These are phyloP conservation scores for Brachyalestes nurse DNA, from an alignment of 2,797 vertebrate genomes.

Conservation along the genomic window DNA sequence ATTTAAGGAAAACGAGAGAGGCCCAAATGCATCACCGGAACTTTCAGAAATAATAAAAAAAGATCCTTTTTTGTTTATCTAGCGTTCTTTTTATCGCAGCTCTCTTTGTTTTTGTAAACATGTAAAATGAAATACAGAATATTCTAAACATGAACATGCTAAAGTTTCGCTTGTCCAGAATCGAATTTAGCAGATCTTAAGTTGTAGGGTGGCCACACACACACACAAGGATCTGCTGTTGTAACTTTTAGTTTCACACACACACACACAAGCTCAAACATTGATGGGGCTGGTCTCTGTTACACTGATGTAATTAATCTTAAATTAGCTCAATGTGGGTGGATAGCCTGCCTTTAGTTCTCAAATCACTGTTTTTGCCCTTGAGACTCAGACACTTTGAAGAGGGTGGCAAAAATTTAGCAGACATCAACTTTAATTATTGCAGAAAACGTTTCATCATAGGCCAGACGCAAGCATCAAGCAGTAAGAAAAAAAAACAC, in stretches of 20 bases:
- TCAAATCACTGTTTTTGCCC: constrained; percentile 65
- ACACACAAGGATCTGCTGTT: background rate
- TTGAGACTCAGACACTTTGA: constrained; percentile 60
- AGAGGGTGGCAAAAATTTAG: constrained; percentile 57
- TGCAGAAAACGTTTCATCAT: constrained; percentile 51
- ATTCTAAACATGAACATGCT: background rate
- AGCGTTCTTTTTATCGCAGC: constrained; percentile 13
- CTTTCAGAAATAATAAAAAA: background rate
- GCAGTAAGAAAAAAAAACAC: background rate
- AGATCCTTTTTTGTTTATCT: constrained; percentile 2
- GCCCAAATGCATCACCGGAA: constrained; percentile 34
- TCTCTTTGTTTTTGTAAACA: background rate
- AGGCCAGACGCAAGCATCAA: constrained; percentile 48
- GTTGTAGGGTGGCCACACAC: background rate
- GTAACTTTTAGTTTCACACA: constrained; percentile 21
- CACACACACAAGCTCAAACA: constrained; percentile 39
- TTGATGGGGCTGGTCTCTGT: constrained; percentile 53
- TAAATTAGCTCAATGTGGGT: constrained; percentile 64
- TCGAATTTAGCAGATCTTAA: background rate
- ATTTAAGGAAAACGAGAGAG: constrained; percentile 57
- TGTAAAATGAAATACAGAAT: constrained; percentile 6
- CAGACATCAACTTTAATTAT: constrained; percentile 58
- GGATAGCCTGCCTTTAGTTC: constrained; percentile 59
- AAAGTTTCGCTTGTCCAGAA: background rate
- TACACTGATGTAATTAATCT: constrained; percentile 65